phyloP scores from a whole-genome alignment of 2,888 invertebrate species.

The Drosophila mettleri region DNA sequence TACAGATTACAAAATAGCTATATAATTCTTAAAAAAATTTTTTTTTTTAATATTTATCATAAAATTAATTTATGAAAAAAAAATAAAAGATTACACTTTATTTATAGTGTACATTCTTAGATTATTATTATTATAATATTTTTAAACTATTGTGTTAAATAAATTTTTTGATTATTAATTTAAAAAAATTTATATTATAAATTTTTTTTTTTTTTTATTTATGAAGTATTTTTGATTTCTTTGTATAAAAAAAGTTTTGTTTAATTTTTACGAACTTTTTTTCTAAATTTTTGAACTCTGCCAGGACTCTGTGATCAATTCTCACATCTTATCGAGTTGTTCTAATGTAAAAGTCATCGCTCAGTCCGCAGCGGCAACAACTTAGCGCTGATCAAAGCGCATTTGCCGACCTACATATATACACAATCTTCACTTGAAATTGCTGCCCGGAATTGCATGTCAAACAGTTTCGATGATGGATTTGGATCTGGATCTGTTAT shows the following conservation, averaged over 20 bases:
- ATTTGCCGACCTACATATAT: constrained; percentile 34
- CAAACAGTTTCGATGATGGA: constrained; percentile 52
- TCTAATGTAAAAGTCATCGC: constrained; percentile 25
- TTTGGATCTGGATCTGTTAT: constrained; percentile 67
- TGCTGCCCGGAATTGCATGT: constrained; percentile 62
- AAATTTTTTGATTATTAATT: not conserved
- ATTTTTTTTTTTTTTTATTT: no score
- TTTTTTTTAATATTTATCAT: no score
- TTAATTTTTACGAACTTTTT: not conserved
- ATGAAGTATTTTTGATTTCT: not conserved
- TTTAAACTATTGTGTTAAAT: no score
- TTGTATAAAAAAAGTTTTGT: not conserved
- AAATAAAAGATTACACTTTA: no score
- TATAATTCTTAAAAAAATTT: no score
- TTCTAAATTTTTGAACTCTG: not conserved
- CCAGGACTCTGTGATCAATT: constrained; percentile 7
- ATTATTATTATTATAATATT: no score
- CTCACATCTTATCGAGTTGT: constrained; percentile 16
- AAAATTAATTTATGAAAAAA: no score
- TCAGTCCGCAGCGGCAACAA: constrained; percentile 52
- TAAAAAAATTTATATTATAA: not conserved
- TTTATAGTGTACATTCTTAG: no score
- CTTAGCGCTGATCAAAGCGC: constrained; percentile 56
- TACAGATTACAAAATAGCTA: no score
- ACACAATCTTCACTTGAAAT: constrained; percentile 49